Base-by-base conservation (phyloP, 2,113 vertebrate genomes). In the Dicrurus megarhynchus region DNA sequence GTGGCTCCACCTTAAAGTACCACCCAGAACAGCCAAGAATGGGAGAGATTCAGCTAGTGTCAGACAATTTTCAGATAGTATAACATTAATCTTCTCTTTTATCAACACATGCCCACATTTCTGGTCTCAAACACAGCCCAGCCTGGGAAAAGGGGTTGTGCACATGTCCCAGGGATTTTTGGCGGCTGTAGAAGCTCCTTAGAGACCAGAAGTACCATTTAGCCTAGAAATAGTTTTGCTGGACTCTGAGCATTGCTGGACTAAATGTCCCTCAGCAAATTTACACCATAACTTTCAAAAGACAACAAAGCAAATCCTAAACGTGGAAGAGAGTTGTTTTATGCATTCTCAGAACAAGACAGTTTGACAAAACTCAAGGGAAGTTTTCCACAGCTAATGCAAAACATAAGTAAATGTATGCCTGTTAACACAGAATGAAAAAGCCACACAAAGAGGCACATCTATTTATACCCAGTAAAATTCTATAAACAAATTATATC, bases 161-260 rank as follows among this genome's bases (percentile, higher is more conserved):
- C 94, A 93, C 83, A 96, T 76, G 95, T 96, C 96, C 83, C 94
- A 96, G 90, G 92, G 73, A 90, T 94, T 96, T 97, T 86, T 97
- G 93, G 79, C 92, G 1, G 93, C 92, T 95, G 65, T 55, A 84
- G 89, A 61, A 86, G 71, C 47, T 97, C 92, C 93, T 96, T 49
- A 80, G 95, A 95, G 96, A 96, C 96, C 69, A 69, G 32, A 44
- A 96, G 85, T 47, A 93, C 69, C 83, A 89, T 90, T 94, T 87
- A 84, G 79, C 71, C 90, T 67, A 96, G 92, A 97, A 96, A 96
- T 90, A 96, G 88, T 81, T 96, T 92, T 86, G 60, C 76, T 96
- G 95, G 92, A 92, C 87, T 86, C 63, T 68, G 56, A 79, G 73
- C 69, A 74, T 60, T 92, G 57, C 89, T 84, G 69, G n/a, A 68